A percentile compares a stretch with the other conserved stretches of the same genome.
phyloP scores from a whole-genome alignment of 2,888 invertebrate species.

The Stegophylla sp. region DNA sequence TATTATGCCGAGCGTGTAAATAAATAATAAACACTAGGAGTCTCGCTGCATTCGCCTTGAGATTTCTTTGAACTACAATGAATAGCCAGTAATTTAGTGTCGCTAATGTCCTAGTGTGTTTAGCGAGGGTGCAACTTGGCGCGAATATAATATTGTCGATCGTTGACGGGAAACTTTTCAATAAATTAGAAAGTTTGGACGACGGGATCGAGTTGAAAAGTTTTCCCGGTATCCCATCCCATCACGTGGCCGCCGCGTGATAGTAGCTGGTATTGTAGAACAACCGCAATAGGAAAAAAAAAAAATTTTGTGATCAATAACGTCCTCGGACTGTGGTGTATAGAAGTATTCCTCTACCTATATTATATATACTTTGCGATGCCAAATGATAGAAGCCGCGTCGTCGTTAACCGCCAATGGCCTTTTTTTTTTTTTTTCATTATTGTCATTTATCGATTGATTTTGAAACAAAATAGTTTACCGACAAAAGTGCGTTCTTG shows the following conservation, averaged over 20 bases:
- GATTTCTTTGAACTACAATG: constrained; percentile 38
- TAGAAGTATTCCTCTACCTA: too few species aligned
- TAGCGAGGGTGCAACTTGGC: constrained; percentile 33
- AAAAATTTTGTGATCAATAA: not conserved
- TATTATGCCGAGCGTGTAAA: constrained; percentile 10
- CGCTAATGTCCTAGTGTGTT: constrained; percentile 28
- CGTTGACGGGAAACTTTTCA: not conserved
- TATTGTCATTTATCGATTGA: too few species aligned
- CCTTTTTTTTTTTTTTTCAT: too few species aligned
- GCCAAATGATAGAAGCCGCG: too few species aligned
- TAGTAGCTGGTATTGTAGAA: too few species aligned
- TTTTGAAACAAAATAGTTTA: too few species aligned
- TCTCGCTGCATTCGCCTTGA: constrained; percentile 42
- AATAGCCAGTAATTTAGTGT: constrained; percentile 53
- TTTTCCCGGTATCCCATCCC: not conserved
- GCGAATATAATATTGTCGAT: not conserved
- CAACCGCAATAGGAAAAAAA: too few species aligned
- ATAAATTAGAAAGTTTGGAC: not conserved
- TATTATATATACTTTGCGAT: too few species aligned
- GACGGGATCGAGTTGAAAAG: not conserved
- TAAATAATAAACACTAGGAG: constrained; percentile 35
- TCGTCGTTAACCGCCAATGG: too few species aligned
- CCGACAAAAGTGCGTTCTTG: too few species aligned
- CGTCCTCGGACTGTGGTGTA: not conserved
- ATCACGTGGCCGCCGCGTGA: too few species aligned